Base-by-base conservation (phyloP, 2,113 vertebrate genomes). In the Theristicus caerulescens region DNA sequence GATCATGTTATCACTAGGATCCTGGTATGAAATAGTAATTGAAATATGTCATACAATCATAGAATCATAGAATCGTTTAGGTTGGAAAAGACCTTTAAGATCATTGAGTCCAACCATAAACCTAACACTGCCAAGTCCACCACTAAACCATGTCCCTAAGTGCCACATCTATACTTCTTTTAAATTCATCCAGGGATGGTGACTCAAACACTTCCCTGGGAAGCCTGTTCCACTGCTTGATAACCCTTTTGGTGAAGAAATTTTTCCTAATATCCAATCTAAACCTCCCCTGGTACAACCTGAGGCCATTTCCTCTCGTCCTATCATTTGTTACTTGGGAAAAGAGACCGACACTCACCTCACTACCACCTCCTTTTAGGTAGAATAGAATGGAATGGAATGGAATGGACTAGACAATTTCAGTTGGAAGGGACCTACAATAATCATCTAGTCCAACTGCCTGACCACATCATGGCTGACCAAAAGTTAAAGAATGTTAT, bases 31-130 rank as follows among this genome's bases (percentile, higher is more conserved):
- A 72, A 73, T 49, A 44, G 5, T 52, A 80, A 26, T n/a, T 66
- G 19, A 73, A 59, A 61, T 20, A 10, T 52, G 22, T 21, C 19
- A 31, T 59, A 36, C 14, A 81, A 55, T 16, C 17, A 26, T 51
- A 32, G n/a, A 82, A 40, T 69, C 24, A 27, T 29, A 47, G 34
- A 49, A 61, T 49, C 16, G 17, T 38, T 61, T 38, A 62, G 20
- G 27, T 38, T 78, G n/a, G 16, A 62, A 49, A 31, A 61, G 11
- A 47, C 18, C 10, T 32, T 55, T 73, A 42, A 72, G 20, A 55
- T n/a, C 40, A 57, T 19, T 0, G 1, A 20, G 24, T 74, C 54
- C 32, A 46, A 21, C 17, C 2, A 1, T 46, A 7, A 32, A 66
- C 16, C 31, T n/a, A 44, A 20, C 40, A 74, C 16, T 46, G 10